A percentile compares a stretch with the other conserved stretches of the same genome.
These are phyloP conservation scores for Cephus sareptanus DNA, from an alignment of 2,888 invertebrate genomes.

Conservation along the genomic window DNA sequence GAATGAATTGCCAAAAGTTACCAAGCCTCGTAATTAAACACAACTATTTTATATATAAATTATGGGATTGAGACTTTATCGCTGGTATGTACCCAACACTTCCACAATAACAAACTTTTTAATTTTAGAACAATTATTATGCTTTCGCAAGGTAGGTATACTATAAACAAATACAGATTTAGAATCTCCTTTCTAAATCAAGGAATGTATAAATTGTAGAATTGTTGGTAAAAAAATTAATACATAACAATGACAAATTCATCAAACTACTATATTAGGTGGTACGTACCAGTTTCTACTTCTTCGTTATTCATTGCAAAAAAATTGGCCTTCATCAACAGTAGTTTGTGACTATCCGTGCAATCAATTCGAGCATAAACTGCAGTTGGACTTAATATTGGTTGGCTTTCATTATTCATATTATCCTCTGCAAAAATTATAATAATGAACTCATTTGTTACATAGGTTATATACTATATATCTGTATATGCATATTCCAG, in stretches of 20 bases:
- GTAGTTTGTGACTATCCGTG: slow-evolving; percentile 76
- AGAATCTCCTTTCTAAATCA: too few species aligned
- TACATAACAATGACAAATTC: background rate
- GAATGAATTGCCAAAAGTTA: too few species aligned
- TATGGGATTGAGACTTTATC: background rate
- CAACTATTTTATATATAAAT: background rate
- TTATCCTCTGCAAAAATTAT: slow-evolving; percentile 37
- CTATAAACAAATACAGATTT: too few species aligned
- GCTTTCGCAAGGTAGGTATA: too few species aligned
- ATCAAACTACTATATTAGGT: background rate
- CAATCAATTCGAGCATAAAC: slow-evolving; percentile 73
- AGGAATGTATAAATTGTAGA: too few species aligned
- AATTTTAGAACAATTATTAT: too few species aligned
- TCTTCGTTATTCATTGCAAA: slow-evolving; percentile 68
- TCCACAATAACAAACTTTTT: too few species aligned
- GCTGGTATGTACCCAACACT: too few species aligned
- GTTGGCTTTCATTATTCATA: slow-evolving; percentile 48
- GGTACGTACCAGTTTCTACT: slow-evolving; percentile 2
- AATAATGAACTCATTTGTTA: background rate
- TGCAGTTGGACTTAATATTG: slow-evolving; percentile 71
- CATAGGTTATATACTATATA: background rate
- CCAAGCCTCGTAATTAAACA: too few species aligned
- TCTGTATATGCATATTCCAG: background rate
- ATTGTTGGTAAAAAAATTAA: background rate
- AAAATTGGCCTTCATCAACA: slow-evolving; percentile 86